These are phyloP conservation scores for sheep (Ovis aries) DNA, from an alignment of 2,113 vertebrate genomes.

Conservation along the genomic window ARS-UI_Ramb_v3.0 NC_056055.1:129582501-129583000, in stretches of 20 bases:
- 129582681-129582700: background rate
- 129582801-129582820: background rate
- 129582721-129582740: background rate
- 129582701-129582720: background rate
- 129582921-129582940: background rate
- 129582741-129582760: background rate
- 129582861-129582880: background rate
- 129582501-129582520: background rate
- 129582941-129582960: background rate
- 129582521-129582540: background rate
- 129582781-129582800: background rate
- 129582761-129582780: background rate
- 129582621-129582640: background rate
- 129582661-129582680: background rate
- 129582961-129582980: background rate
- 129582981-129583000: background rate
- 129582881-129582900: background rate
- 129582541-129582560: background rate
- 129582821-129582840: background rate
- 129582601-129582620: background rate
- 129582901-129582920: background rate
- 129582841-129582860: background rate
- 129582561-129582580: background rate
- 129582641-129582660: background rate
- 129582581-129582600: background rate